phyloP scores from a whole-genome alignment of 1,140 invertebrate species.

The Pseudomyrmex cubaensis region DNA sequence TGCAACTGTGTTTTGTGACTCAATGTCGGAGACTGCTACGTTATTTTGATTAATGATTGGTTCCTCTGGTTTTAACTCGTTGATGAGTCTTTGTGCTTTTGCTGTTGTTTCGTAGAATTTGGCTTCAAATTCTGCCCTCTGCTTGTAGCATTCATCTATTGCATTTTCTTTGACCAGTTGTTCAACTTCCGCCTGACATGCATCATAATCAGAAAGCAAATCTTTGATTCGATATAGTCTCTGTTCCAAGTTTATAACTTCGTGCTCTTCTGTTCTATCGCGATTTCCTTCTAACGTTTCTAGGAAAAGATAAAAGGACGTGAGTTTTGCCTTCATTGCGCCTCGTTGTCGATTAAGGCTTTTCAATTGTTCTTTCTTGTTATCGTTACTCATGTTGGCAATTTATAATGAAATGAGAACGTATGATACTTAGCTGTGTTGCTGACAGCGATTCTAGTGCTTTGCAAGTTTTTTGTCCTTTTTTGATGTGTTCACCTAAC shows the following conservation, averaged over 20 bases:
- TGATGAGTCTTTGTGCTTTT: neutral
- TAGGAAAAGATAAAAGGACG: neutral
- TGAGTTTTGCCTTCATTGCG: neutral
- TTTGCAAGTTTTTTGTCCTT: too few relatives aligned
- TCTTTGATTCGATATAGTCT: neutral
- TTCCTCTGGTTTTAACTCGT: neutral
- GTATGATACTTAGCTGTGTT: too few relatives aligned
- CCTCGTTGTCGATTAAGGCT: neutral
- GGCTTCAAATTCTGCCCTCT: neutral
- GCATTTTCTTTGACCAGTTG: neutral
- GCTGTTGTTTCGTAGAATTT: neutral
- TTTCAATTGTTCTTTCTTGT: neutral
- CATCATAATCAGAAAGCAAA: neutral
- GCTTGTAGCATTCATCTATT: neutral
- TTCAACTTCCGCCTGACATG: neutral
- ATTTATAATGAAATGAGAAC: too few relatives aligned
- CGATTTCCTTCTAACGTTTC: neutral
- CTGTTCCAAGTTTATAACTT: neutral
- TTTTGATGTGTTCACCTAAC: too few relatives aligned
- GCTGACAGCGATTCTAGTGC: too few relatives aligned
- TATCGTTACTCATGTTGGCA: neutral
- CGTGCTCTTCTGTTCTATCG: neutral
- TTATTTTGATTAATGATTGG: neutral
- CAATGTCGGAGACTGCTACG: neutral
- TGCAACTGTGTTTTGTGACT: neutral